Percentiles rank a stretch among this genome's conserved stretches.
These are phyloP conservation scores for Polylopha cassiicola DNA, from an alignment of 2,888 invertebrate species.

Conservation along the genomic window DNA sequence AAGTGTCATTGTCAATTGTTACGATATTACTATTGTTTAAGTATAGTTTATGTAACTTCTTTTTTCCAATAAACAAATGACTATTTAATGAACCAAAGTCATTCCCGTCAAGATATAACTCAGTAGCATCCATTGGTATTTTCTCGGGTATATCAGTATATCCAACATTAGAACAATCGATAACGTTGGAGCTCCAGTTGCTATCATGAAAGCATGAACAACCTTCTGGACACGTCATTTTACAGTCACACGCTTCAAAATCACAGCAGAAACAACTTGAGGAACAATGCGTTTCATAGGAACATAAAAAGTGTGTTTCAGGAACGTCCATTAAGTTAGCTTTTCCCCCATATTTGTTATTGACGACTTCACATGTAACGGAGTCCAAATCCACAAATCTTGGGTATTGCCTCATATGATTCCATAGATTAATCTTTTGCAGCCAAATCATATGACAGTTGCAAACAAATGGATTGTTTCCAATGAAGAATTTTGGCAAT, in stretches of 20 bases:
- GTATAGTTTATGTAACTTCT: conserved; percentile 85
- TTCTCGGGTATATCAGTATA: conserved; percentile 84
- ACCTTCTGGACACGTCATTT: conserved; percentile 90
- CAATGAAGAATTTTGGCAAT: conserved; percentile 86
- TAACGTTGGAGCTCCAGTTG: conserved; percentile 89
- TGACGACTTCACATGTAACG: conserved; percentile 85
- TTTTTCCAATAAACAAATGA: conserved; percentile 90
- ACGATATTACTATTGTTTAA: conserved; percentile 86
- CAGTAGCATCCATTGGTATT: conserved; percentile 92
- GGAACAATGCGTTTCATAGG: conserved; percentile 89
- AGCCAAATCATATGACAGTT: conserved; percentile 94
- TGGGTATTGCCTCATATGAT: conserved; percentile 84
- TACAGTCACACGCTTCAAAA: conserved; percentile 92
- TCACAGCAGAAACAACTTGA: conserved; percentile 91
- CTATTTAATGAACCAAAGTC: conserved; percentile 84
- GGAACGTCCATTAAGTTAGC: conserved; percentile 82
- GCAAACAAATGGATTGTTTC: conserved; percentile 89
- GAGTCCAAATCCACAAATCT: conserved; percentile 86
- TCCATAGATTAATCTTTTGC: conserved; percentile 85
- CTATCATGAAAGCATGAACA: conserved; percentile 92
- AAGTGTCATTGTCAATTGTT: conserved; percentile 85
- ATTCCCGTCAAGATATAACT: conserved; percentile 90
- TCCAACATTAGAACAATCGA: conserved; percentile 86
- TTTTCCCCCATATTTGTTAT: conserved; percentile 80
- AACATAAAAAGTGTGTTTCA: conserved; percentile 87